Evolutionary conservation across 2,888 invertebrate species (phyloP).

Genomic region (Idaea aversata): DNA sequence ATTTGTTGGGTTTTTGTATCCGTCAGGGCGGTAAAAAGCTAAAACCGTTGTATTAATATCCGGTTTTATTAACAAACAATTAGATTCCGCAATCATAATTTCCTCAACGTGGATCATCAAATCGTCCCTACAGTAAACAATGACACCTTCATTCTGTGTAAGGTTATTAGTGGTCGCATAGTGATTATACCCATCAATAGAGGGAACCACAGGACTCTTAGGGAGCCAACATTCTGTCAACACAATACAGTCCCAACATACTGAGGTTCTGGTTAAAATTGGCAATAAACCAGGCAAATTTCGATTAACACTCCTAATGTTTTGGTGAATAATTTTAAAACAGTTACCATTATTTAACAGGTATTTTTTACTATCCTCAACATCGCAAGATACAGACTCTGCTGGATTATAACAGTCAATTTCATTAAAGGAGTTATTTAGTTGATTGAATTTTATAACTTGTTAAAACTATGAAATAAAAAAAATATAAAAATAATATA

Average conservation of each 20-base stretch:
- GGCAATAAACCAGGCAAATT: background rate
- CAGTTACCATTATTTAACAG: too few species aligned
- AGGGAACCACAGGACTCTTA: background rate
- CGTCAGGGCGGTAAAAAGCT: background rate
- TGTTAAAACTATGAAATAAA: too few species aligned
- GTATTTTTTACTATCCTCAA: too few species aligned
- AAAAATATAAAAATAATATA: too few species aligned
- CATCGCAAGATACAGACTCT: too few species aligned
- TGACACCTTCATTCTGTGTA: constrained; percentile 5
- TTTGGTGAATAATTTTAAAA: too few species aligned
- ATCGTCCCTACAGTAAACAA: background rate
- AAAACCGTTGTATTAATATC: background rate
- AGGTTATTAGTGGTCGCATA: background rate
- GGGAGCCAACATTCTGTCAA: constrained; percentile 6
- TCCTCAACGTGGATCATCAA: background rate
- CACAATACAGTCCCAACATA: constrained; percentile 1
- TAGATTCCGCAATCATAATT: background rate
- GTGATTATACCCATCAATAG: background rate
- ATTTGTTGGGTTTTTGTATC: background rate
- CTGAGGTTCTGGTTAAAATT: background rate
- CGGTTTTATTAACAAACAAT: background rate
- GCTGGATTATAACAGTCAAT: too few species aligned
- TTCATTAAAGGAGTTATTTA: too few species aligned
- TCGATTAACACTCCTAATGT: background rate
- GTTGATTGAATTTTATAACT: too few species aligned